phyloP scores from a whole-genome alignment of 2,113 vertebrate species.

The Otolemur garnettii region DNA sequence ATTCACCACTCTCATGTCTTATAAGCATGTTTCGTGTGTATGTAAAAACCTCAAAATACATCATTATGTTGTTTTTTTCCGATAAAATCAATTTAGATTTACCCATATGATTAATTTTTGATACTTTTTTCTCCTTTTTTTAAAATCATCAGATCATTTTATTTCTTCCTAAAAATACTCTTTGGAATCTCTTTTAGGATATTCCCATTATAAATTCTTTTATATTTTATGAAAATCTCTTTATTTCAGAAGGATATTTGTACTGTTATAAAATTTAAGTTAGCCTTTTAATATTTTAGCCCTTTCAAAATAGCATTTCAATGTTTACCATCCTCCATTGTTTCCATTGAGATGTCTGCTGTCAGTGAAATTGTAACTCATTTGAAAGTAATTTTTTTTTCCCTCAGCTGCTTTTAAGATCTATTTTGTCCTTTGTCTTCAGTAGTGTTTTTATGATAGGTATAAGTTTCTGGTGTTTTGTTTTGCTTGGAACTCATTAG shows the following conservation, averaged over 20 bases:
- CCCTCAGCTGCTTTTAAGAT: background rate
- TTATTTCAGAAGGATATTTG: background rate
- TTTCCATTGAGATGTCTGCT: background rate
- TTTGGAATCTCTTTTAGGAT: background rate
- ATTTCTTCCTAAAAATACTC: background rate
- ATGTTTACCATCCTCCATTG: background rate
- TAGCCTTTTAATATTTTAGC: background rate
- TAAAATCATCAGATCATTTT: background rate
- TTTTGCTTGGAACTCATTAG: background rate
- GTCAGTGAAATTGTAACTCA: background rate
- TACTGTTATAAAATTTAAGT: conserved; percentile 1
- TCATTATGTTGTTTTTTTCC: conserved; percentile 36
- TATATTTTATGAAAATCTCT: background rate
- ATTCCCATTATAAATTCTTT: background rate
- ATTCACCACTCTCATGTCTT: background rate
- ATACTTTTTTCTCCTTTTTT: background rate
- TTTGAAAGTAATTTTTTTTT: background rate
- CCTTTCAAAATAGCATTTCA: background rate
- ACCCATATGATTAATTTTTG: background rate
- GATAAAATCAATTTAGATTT: conserved; percentile 57
- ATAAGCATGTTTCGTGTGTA: background rate
- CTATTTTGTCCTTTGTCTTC: background rate
- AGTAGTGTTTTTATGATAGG: background rate
- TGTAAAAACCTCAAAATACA: conserved; percentile 40
- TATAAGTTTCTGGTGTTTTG: background rate